Base-by-base conservation (phyloP, 2,888 invertebrate genomes). In the Leucophora obtusa region DNA sequence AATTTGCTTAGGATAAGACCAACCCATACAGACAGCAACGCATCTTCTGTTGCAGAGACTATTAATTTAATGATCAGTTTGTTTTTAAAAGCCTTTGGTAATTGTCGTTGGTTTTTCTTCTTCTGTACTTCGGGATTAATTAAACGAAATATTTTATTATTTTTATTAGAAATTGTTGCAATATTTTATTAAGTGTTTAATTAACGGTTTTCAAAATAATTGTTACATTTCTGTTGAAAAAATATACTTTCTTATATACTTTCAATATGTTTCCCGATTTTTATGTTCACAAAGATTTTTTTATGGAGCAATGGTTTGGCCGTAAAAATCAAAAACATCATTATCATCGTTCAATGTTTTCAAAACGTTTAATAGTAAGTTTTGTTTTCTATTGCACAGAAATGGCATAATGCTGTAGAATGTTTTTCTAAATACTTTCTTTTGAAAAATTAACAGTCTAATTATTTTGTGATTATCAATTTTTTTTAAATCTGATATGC, bases 231-330 rank as follows among this genome's bases (percentile, higher is more conserved):
- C n/a, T n/a, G n/a, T n/a, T 33, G 21, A 18, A 18, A 47, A n/a
- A n/a, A n/a, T n/a, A n/a, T n/a, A n/a, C n/a, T 38, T n/a, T 15
- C 33, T 58, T 58, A 11, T 24, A 21, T n/a, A n/a, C n/a, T n/a
- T n/a, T 50, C 18, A 76, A 76, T n/a, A 81, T 81, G 81, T 81
- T 81, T 81, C 81, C 81, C 28, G 81, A 81, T 66, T 81, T 81
- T 68, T 81, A 74, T 74, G 73, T 81, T 15, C 81, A 81, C 60
- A 81, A 81, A 74, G 78, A 81, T 35, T 81, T 81, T 21, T 81
- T 78, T 10, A 65, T 81, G 53, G 81, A 81, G 35, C 77, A 78
- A 11, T 81, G 77, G 77, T 73, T 78, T 47, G 81, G 81, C 11
- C 77, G 58, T 24, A 69, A 15, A 65, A 81, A 81, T n/a, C 71